Conservation (phyloP, 2,113 vertebrate species). For the Pseudorasbora parva region DNA sequence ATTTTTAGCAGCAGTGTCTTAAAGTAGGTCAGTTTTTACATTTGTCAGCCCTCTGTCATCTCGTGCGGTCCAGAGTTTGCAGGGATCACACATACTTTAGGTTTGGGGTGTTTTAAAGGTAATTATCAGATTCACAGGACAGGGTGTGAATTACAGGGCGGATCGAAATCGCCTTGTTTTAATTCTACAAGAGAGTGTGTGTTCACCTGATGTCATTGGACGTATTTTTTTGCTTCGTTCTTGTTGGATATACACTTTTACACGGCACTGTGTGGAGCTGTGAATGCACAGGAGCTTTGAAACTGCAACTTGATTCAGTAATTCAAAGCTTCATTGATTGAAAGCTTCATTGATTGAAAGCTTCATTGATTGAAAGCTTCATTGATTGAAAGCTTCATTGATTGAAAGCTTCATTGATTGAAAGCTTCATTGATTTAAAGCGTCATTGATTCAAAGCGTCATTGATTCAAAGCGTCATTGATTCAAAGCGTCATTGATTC, state of each 20-base stretch:
- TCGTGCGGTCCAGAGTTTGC: not conserved
- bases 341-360: no score
- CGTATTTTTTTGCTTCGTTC: not conserved
- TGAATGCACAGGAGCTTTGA: not conserved
- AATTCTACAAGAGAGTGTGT: not conserved
- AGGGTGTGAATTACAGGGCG: conserved; percentile 1
- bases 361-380: no score
- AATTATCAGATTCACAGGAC: conserved; percentile 16
- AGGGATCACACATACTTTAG: not conserved
- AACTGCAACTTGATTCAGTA: not conserved
- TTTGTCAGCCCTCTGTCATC: conserved; percentile 42
- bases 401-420: no score
- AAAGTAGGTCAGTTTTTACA: conserved; percentile 29
- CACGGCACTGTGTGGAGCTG: not conserved
- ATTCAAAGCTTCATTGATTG: not conserved
- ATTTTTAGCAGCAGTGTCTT: not conserved
- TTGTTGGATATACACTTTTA: not conserved
- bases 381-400: no score
- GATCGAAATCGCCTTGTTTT: not conserved
- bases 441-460: no score
- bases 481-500: no score
- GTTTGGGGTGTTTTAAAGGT: not conserved
- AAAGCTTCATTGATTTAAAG: no score
- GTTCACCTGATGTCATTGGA: not conserved
- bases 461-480: no score